Base-by-base conservation (phyloP, 2,113 vertebrate genomes). In the Plotosus lineatus region DNA sequence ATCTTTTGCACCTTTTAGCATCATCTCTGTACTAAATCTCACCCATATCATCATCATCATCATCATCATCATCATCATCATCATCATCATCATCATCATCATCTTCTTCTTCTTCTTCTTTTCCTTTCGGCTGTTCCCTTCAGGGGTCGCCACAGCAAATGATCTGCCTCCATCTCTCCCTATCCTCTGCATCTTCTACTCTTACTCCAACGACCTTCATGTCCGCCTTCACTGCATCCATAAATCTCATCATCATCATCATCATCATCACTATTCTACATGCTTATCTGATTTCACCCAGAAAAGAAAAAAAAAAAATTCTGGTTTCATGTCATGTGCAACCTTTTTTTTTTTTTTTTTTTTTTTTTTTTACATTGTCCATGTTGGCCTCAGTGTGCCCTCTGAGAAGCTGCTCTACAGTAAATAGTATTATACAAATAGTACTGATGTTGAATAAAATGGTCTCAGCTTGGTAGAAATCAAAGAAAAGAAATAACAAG, bases 331-430 rank as follows among this genome's bases (percentile, higher is more conserved):
- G n/a, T n/a, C n/a, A n/a, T n/a, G n/a, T n/a, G n/a, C n/a, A n/a
- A n/a, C n/a, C 17, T 8, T 50, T 12, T 8, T 50, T 4, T 50
- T 14, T 50, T 9, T 23, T 42, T 11, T 42, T n/a, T 28, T 8
- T 46, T 71, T 0, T 4, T 17, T 55, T 28, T 31, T 33, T n/a
- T n/a, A 0, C 31, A 31, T 72, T 48, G 23, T 14, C 8, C 69
- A 73, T 48, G 68, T 38, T 55, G 72, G 21, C 50, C 50, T 75
- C 50, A 40, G 50, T 33, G n/a, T 75, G 72, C 72, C n/a, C 33
- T 56, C 8, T 50, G 17, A 19, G 28, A 50, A 72, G 28, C 38
- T 69, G n/a, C 46, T 73, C 51, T 51, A 73, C 69, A 19, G 44
- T 73, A 36, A 73, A 71, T 15, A 11, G 50, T 75, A 33, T 55